Conservation (phyloP, 2,113 vertebrate species). For the Rhea pennata region DNA sequence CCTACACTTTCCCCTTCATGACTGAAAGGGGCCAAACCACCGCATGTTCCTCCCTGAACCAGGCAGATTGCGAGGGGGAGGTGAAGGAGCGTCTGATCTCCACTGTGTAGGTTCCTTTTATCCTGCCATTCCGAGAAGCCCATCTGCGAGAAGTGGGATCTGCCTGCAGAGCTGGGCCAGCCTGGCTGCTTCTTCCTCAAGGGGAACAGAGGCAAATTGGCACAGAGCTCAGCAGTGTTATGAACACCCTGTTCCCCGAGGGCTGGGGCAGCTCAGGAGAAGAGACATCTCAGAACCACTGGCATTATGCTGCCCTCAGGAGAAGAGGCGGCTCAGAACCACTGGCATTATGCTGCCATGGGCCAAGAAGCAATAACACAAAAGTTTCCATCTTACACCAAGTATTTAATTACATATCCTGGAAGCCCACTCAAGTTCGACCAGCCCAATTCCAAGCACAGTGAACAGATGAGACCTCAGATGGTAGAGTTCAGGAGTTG, state of each 20-base stretch:
- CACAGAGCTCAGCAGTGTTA: background rate
- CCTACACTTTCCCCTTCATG: background rate
- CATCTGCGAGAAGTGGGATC: background rate
- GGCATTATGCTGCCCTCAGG: background rate
- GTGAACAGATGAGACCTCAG: background rate
- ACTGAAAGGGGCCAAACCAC: background rate
- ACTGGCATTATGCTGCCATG: rapidly evolving
- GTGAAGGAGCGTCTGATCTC: background rate
- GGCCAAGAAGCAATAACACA: background rate
- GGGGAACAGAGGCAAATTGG: background rate
- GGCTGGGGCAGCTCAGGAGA: background rate
- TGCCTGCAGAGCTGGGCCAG: background rate
- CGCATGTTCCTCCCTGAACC: background rate
- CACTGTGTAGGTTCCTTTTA: background rate
- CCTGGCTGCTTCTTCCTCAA: rapidly evolving
- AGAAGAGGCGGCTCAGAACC: background rate
- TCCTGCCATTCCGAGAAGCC: background rate
- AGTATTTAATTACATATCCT: background rate
- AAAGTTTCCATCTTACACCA: background rate
- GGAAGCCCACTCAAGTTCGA: background rate
- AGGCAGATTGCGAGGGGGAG: background rate
- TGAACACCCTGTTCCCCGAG: rapidly evolving
- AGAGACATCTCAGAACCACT: background rate
- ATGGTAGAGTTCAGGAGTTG: background rate
- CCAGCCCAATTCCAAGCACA: background rate